Evolutionary conservation across 2,113 vertebrate species (phyloP).

Genomic region (Morphnarchus princeps): DNA sequence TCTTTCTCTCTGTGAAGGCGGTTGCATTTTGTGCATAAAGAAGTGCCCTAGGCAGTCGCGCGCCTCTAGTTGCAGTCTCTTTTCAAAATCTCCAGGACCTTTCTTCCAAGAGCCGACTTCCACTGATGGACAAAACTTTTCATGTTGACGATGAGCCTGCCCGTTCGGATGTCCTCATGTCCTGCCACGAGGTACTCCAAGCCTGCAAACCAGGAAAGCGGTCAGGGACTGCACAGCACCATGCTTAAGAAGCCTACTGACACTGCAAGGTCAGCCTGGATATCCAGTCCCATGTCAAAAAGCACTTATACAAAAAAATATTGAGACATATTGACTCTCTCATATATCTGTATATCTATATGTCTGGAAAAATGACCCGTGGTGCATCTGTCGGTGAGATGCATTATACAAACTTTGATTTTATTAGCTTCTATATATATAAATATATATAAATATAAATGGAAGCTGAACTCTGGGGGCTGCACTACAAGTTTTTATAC

Average conservation of each 20-base stretch:
- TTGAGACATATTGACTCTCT: background rate
- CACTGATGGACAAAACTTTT: conserved; percentile 96
- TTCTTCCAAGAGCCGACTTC: conserved; percentile 88
- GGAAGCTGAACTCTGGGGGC: background rate
- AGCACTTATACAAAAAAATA: background rate
- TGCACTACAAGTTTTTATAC: background rate
- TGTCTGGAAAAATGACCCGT: background rate
- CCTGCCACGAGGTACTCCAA: conserved; percentile 93
- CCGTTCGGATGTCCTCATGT: conserved; percentile 84
- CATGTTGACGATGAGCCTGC: conserved; percentile 92
- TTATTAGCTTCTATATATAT: background rate
- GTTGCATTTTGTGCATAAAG: conserved; percentile 52
- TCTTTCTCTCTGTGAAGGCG: conserved; percentile 47
- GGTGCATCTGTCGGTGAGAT: background rate
- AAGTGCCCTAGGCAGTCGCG: background rate
- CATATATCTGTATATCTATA: background rate
- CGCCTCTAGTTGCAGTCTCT: conserved; percentile 83
- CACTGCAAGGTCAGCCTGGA: background rate
- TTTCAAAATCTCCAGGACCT: conserved; percentile 87
- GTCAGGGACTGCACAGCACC: background rate
- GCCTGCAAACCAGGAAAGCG: conserved; percentile 70
- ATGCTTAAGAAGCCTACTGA: background rate
- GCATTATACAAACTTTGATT: background rate
- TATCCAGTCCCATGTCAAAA: background rate
- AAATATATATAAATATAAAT: background rate